These are phyloP conservation scores for Drosophila tristis DNA, from an alignment of 1,140 invertebrate species.

Conservation along the genomic window DNA sequence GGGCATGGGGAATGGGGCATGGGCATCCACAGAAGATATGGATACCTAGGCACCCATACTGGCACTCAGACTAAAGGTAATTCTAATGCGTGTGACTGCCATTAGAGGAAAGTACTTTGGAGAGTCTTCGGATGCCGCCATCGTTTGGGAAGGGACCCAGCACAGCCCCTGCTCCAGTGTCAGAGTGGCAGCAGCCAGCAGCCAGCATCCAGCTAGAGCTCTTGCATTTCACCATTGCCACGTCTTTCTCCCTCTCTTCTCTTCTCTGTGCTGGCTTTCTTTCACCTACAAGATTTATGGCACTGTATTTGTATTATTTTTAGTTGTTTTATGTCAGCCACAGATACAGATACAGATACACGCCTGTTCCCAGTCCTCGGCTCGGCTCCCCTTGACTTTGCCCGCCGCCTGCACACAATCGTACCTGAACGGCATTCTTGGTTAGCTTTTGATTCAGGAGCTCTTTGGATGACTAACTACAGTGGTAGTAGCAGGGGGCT, in stretches of 20 bases:
- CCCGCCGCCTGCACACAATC: slow-evolving; percentile 15
- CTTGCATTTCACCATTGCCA: slow-evolving; percentile 42
- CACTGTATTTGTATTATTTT: slow-evolving; percentile 84
- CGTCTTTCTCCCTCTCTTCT: slow-evolving; percentile 22
- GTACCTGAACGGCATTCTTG: slow-evolving; percentile 34
- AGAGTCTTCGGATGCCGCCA: slow-evolving; percentile 29
- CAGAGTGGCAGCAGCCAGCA: slow-evolving; percentile 23
- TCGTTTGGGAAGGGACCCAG: neutral
- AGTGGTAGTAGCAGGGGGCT: too few relatives aligned
- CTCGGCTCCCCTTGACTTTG: slow-evolving; percentile 7
- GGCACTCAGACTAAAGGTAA: slow-evolving; percentile 36
- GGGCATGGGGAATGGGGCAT: slow-evolving; percentile 5
- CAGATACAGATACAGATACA: slow-evolving; percentile 33
- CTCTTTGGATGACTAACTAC: too few relatives aligned
- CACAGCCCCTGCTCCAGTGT: slow-evolving; percentile 12
- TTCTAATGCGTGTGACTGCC: slow-evolving; percentile 72
- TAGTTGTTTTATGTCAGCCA: slow-evolving; percentile 76
- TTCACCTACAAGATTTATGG: slow-evolving; percentile 83
- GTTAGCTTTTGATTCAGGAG: slow-evolving; percentile 38
- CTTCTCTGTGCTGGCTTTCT: slow-evolving; percentile 49
- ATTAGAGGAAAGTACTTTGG: slow-evolving; percentile 78
- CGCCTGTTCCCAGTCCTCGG: neutral
- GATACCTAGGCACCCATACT: slow-evolving; percentile 30
- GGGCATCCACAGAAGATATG: slow-evolving; percentile 51
- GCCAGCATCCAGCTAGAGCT: slow-evolving; percentile 36